Evolutionary conservation across 1,140 invertebrate genomes (phyloP), one percentile per base, ranked within the genome.

Genomic region (Octopus bimaculoides): DNA sequence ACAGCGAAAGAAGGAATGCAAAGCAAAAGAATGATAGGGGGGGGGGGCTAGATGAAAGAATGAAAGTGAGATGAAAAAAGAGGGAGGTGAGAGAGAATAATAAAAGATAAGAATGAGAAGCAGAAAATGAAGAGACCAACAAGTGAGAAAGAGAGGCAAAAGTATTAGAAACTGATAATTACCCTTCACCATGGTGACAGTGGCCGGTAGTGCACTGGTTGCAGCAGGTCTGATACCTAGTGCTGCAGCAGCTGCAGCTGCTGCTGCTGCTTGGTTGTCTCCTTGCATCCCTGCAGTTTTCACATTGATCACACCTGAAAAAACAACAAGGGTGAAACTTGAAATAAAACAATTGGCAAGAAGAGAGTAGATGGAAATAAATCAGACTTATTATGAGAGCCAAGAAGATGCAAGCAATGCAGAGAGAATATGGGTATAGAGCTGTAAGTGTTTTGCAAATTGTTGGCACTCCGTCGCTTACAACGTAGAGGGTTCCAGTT

Each of bases 101-200:
- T 52, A 54, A 75, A 54, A 75, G 8, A 8, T 6, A 41, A 54
- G 17, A 0, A 75, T 6, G 8, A 10, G 8, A 52, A 75, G 74
- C 5, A 52, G 52, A 75, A 17, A 41, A 54, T 6, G 74, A 75
- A 52, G 52, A 54, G 8, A 14, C 26, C 14, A 4, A 54, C 10
- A n/a, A 66, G 61, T 14, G 61, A 66, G 61, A 66, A n/a, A 66
- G 61, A 66, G 61, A 12, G 61, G n/a, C 12, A 12, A 14, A 12
- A 14, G n/a, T 41, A n/a, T 14, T 12, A 66, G 61, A 12, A 1
- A 66, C 6, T 52, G 74, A 54, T n/a, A 10, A 74, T 75, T 75
- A 75, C 74, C 74, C 74, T 75, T 75, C 74, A 75, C 26, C 74
- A 75, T 75, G 74, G 74, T 75, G 74, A 75, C 74, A 41, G 74